phyloP scores from a whole-genome alignment of 2,113 vertebrate species.

The Tragelaphus buxtoni region DNA sequence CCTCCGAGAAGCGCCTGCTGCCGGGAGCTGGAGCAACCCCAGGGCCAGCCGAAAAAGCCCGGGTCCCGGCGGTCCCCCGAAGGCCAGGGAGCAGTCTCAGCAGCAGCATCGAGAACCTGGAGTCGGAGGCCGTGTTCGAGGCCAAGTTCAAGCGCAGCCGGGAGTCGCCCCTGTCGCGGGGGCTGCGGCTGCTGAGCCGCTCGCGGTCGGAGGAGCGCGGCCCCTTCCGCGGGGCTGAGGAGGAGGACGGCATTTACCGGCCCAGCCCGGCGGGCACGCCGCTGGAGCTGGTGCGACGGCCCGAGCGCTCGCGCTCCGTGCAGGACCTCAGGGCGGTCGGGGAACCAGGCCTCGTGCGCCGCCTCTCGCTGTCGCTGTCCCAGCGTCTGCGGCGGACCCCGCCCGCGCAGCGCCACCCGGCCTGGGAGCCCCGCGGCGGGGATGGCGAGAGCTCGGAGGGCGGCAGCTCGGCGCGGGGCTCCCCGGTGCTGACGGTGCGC shows the following conservation, averaged over 20 bases:
- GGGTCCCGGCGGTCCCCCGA: constrained; percentile 39
- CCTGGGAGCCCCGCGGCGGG: constrained; percentile 80
- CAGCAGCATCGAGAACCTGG: constrained; percentile 86
- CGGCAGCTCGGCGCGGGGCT: constrained; percentile 78
- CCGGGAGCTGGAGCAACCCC: not conserved
- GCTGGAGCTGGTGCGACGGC: constrained; percentile 84
- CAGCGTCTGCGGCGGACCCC: constrained; percentile 89
- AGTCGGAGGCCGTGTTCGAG: constrained; percentile 96
- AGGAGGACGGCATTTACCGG: constrained; percentile 92
- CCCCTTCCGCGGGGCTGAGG: constrained; percentile 64
- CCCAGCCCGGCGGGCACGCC: constrained; percentile 90
- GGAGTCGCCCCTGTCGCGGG: constrained; percentile 90
- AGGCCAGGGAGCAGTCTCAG: constrained; percentile 65
- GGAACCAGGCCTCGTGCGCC: constrained; percentile 91
- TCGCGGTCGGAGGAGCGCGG: constrained; percentile 90
- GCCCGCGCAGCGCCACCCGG: constrained; percentile 79
- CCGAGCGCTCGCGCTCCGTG: constrained; percentile 93
- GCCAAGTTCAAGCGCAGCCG: constrained; percentile 93
- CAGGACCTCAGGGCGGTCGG: constrained; percentile 92
- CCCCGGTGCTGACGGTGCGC: constrained; percentile 89
- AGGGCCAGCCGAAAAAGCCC: not conserved
- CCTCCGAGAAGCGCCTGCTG: constrained; percentile 4
- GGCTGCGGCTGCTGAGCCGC: constrained; percentile 89
- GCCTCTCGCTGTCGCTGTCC: constrained; percentile 84
- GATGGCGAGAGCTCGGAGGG: constrained; percentile 80